These are phyloP conservation scores for Calonectris borealis DNA, from an alignment of 2,113 vertebrate genomes.

Conservation along the genomic window DNA sequence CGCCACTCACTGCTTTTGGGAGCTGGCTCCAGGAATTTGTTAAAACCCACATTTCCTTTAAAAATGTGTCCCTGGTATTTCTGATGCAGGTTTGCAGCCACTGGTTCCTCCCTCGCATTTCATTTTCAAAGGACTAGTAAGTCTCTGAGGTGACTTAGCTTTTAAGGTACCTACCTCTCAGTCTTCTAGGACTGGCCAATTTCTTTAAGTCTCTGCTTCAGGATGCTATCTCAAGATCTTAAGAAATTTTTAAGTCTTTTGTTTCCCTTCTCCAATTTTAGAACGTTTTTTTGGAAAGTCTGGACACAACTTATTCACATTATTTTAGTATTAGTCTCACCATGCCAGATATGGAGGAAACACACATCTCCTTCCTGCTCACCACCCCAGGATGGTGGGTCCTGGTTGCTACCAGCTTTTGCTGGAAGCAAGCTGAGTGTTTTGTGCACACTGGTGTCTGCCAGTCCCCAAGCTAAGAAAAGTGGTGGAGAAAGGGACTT, in stretches of 20 bases:
- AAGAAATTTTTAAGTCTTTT: neutral
- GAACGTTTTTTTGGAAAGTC: neutral
- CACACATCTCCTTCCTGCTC: neutral
- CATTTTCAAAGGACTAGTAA: neutral
- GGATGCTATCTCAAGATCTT: neutral
- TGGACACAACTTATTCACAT: neutral
- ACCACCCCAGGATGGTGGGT: neutral
- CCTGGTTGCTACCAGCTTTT: neutral
- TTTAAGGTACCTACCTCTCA: neutral
- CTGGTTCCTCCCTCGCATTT: neutral
- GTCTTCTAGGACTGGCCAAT: neutral
- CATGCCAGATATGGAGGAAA: neutral
- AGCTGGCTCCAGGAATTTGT: neutral
- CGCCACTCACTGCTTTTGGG: neutral
- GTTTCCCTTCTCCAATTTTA: neutral
- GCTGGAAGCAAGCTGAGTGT: neutral
- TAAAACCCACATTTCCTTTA: neutral
- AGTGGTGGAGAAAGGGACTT: neutral
- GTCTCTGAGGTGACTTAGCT: neutral
- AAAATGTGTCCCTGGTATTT: neutral
- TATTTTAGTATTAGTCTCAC: neutral
- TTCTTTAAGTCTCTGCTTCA: neutral
- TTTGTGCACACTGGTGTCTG: neutral
- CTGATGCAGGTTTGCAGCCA: neutral
- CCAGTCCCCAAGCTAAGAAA: neutral